A percentile compares a stretch with the other conserved stretches of the same genome.
phyloP scores from a whole-genome alignment of 2,113 vertebrate genomes.

The Neoarius graeffei region DNA sequence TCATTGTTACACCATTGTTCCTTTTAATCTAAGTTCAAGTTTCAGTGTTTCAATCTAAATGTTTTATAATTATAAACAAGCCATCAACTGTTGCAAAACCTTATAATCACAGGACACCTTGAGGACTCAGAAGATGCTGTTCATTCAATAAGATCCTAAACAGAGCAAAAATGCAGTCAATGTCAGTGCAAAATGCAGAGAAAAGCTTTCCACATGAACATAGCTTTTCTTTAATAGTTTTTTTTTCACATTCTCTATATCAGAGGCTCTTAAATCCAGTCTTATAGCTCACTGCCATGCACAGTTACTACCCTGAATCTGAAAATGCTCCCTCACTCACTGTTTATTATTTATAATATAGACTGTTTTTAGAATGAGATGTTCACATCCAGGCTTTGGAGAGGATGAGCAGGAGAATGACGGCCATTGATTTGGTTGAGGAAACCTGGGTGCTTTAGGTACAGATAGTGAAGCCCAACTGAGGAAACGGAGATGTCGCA shows the following conservation, averaged over 20 bases:
- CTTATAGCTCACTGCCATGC: background rate
- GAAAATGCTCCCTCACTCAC: background rate
- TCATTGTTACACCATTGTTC: background rate
- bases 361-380: background rate
- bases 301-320: background rate
- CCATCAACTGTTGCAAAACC: background rate
- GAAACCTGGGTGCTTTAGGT: too few species aligned
- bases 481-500: background rate
- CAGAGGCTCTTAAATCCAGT: background rate
- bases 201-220: background rate
- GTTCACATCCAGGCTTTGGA: background rate
- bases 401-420: background rate
- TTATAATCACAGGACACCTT: background rate
- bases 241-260: background rate
- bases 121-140: conserved; percentile 21
- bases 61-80: background rate
- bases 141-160: conserved; percentile 72
- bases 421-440: background rate
- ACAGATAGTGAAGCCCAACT: background rate
- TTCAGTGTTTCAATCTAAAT: background rate
- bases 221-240: background rate
- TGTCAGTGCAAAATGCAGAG: conserved; percentile 7
- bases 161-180: conserved; percentile 21
- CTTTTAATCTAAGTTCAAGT: background rate
- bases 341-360: background rate